Percentiles rank a stretch among this genome's conserved stretches.
Evolutionary conservation across 1,140 invertebrate species (phyloP).

Genomic region (Diprion similis): DNA sequence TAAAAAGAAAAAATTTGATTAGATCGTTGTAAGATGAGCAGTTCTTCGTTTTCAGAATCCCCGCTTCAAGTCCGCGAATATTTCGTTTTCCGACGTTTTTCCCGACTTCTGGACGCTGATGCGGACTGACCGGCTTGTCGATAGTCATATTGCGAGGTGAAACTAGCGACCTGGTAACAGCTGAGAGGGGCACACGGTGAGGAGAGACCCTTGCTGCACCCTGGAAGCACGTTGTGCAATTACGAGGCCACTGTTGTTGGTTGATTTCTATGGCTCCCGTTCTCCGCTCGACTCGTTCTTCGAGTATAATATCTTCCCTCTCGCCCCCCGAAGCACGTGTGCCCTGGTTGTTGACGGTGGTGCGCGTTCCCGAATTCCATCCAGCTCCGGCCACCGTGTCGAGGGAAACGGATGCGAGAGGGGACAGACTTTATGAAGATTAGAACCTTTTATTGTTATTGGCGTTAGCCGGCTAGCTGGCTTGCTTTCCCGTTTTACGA

Average conservation of each 20-base stretch:
- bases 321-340: conserved; percentile 14
- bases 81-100: no score
- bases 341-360: background rate
- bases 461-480: conserved; percentile 19
- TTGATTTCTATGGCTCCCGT: conserved; percentile 36
- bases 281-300: conserved; percentile 14
- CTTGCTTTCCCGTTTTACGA: conserved; percentile 2
- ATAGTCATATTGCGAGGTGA: no score
- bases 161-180: conserved; percentile 37
- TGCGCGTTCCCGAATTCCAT: background rate
- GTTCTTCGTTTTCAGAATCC: no score
- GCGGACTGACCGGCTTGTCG: no score
- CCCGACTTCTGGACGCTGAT: no score
- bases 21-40: no score
- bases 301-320: conserved; percentile 35
- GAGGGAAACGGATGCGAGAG: conserved; percentile 17
- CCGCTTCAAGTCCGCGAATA: no score
- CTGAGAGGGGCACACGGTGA: conserved; percentile 47
- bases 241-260: conserved; percentile 43
- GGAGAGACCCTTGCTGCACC: conserved; percentile 36
- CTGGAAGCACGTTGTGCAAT: conserved; percentile 31
- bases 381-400: conserved; percentile 15
- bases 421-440: conserved; percentile 36
- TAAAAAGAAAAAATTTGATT: no score
- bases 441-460: conserved; percentile 45